phyloP scores from a whole-genome alignment of 1,140 invertebrate species.

The Mesaphorura yosii region DNA sequence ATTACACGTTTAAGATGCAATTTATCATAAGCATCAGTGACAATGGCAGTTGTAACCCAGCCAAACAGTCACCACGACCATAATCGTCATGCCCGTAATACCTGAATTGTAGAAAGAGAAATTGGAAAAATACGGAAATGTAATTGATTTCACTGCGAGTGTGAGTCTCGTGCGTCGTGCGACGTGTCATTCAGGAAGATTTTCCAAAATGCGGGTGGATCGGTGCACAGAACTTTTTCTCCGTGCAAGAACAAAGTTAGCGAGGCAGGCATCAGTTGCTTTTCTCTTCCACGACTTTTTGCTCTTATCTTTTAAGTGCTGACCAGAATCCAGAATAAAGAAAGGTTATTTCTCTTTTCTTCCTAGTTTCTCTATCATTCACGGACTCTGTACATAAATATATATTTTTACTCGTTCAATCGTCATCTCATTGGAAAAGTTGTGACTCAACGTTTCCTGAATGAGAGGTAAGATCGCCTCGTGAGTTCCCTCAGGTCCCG shows the following conservation, averaged over 20 bases:
- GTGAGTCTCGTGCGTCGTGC: no score
- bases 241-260: background rate
- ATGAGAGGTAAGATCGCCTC: conserved; percentile 18
- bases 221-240: background rate
- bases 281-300: background rate
- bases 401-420: conserved; percentile 10
- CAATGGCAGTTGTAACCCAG: no score
- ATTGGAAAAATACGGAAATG: no score
- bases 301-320: background rate
- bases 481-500: conserved; percentile 12
- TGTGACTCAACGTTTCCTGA: conserved; percentile 25
- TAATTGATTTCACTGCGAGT: no score
- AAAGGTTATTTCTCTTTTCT: background rate
- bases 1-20: no score
- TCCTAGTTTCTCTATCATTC: background rate
- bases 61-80: no score
- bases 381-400: no score
- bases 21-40: no score
- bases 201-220: background rate
- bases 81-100: no score
- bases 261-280: background rate
- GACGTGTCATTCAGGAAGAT: no score
- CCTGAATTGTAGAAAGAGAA: no score
- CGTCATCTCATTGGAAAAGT: conserved; percentile 26
- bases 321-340: background rate